Conservation (phyloP, 2,113 vertebrate species). For the Stictonetta naevosa region DNA sequence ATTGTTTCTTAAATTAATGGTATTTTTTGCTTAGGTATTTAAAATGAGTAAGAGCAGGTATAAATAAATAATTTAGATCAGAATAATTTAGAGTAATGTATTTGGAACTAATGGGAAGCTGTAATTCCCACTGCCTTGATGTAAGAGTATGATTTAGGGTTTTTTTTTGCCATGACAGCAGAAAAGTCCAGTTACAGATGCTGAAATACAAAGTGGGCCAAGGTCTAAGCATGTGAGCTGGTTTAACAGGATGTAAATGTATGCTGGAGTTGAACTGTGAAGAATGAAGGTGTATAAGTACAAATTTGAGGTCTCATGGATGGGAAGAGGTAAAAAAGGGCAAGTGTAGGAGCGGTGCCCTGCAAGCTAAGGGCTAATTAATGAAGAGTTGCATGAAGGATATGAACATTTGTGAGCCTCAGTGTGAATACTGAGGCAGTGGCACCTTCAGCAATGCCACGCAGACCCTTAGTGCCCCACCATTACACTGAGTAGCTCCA, state of each 20-base stretch:
- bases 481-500: accelerated
- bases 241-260: neutral
- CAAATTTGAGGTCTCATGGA: neutral
- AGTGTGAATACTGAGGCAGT: accelerated
- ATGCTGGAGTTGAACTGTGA: neutral
- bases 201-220: neutral
- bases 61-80: neutral
- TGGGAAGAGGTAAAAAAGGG: neutral
- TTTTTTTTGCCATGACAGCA: neutral
- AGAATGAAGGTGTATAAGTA: neutral
- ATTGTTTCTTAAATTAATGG: neutral
- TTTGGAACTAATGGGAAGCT: neutral
- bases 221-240: accelerated
- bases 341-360: accelerated
- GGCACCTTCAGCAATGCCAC: accelerated
- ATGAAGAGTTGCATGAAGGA: neutral
- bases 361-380: accelerated
- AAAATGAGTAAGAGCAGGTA: neutral
- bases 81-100: neutral
- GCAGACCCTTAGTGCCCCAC: accelerated
- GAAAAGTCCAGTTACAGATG: neutral
- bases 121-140: neutral
- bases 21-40: neutral
- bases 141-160: neutral
- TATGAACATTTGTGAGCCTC: accelerated